Evolutionary conservation across 2,113 vertebrate species (phyloP).

Genomic region (Heloderma charlesbogerti): DNA sequence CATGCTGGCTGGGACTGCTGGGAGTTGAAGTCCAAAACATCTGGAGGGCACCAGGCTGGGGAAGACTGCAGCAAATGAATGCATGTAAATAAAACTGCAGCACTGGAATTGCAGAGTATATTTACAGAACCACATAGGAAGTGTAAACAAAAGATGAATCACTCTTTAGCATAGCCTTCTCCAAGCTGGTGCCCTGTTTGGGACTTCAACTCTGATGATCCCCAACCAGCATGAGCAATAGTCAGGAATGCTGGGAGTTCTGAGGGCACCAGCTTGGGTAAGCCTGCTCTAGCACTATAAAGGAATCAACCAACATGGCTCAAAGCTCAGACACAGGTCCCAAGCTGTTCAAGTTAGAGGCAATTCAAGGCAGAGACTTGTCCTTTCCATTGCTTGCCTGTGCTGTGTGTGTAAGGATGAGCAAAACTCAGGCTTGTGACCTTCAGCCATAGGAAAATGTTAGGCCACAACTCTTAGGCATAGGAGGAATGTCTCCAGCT

Average conservation of each 20-base stretch:
- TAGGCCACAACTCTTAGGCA: background rate
- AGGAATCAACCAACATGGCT: background rate
- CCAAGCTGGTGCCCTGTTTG: too few relatives aligned
- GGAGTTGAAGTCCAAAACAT: too few relatives aligned
- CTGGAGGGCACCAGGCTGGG: too few relatives aligned
- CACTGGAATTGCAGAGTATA: conserved; percentile 22
- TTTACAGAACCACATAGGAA: conserved; percentile 23
- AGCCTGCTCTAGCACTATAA: too few relatives aligned
- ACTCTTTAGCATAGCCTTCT: background rate
- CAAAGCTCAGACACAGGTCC: background rate
- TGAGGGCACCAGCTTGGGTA: background rate
- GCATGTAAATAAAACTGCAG: conserved; percentile 27
- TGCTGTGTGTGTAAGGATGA: too few relatives aligned
- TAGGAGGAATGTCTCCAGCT: background rate
- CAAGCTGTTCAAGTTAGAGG: background rate
- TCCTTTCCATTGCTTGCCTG: background rate
- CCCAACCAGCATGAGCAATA: background rate
- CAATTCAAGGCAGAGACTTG: background rate
- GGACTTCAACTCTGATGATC: too few relatives aligned
- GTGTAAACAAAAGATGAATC: background rate
- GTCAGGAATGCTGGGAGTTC: too few relatives aligned
- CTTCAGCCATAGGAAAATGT: background rate
- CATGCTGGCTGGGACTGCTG: too few relatives aligned
- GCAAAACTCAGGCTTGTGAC: background rate
- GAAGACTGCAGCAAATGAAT: background rate